Percentiles rank a stretch among this genome's conserved stretches.
phyloP scores from a whole-genome alignment of 2,888 invertebrate species.

The Oscheius sp. region DNA sequence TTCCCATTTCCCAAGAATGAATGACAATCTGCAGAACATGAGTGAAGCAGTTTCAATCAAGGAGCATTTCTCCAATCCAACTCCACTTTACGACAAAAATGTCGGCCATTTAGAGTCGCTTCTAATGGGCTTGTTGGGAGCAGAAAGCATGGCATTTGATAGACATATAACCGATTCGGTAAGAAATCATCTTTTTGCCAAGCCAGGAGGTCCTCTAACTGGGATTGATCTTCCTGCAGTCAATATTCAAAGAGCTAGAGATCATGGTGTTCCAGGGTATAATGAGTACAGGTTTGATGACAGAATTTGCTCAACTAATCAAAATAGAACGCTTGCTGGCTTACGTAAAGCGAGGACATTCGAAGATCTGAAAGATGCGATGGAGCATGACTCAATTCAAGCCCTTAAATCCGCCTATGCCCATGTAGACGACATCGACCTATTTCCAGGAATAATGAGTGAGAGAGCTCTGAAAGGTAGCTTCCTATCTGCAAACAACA shows the following conservation, averaged over 20 bases:
- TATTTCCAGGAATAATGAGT: slow-evolving; percentile 94
- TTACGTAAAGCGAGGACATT: slow-evolving; percentile 84
- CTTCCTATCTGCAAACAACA: no score
- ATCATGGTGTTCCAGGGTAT: slow-evolving; percentile 85
- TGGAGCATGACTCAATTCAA: slow-evolving; percentile 77
- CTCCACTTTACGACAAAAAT: slow-evolving; percentile 60
- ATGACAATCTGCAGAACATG: slow-evolving; percentile 50
- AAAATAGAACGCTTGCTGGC: slow-evolving; percentile 70
- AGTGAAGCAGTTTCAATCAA: slow-evolving; percentile 43
- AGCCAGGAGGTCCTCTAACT: slow-evolving; percentile 66
- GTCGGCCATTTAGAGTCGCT: slow-evolving; percentile 69
- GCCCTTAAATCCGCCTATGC: slow-evolving; percentile 66
- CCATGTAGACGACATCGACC: slow-evolving; percentile 90
- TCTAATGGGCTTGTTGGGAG: slow-evolving; percentile 69
- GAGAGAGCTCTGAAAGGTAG: slow-evolving; percentile 77
- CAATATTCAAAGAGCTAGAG: slow-evolving; percentile 86
- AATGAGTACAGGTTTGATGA: slow-evolving; percentile 74
- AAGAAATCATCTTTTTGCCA: slow-evolving; percentile 84
- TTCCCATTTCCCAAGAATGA: slow-evolving; percentile 78
- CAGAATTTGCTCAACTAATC: background rate
- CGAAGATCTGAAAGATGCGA: slow-evolving; percentile 81
- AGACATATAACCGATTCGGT: slow-evolving; percentile 66
- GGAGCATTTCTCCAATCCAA: slow-evolving; percentile 63
- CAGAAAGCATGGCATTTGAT: slow-evolving; percentile 67
- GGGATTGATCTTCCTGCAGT: slow-evolving; percentile 85